Percentiles rank a stretch among this genome's conserved stretches.
These are phyloP conservation scores for Clarias fuscus DNA, from an alignment of 2,797 vertebrate genomes.

Conservation along the genomic window DNA sequence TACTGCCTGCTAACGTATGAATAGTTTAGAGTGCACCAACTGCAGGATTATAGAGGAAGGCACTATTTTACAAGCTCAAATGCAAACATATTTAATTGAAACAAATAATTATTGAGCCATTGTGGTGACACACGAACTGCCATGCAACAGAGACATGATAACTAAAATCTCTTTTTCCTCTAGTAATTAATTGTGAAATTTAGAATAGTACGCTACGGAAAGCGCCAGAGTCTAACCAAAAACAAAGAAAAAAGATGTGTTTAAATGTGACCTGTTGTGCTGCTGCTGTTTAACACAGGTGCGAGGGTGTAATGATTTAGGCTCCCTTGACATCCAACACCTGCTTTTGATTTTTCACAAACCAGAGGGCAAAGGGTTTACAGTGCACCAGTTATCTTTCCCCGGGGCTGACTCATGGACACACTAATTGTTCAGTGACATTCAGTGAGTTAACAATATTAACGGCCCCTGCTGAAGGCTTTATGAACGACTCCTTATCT, in stretches of 20 bases:
- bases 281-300: conserved; percentile 15
- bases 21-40: too few relatives aligned
- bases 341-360: conserved; percentile 26
- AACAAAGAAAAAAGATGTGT: neutral
- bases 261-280: neutral
- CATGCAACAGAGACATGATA: too few relatives aligned
- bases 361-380: conserved; percentile 24
- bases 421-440: conserved; percentile 39
- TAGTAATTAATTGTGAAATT: neutral
- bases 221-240: neutral
- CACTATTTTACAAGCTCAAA: too few relatives aligned
- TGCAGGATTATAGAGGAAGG: too few relatives aligned
- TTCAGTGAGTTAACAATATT: conserved; percentile 34
- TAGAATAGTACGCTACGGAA: neutral
- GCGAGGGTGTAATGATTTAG: neutral
- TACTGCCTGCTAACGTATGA: too few relatives aligned
- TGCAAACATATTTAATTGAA: too few relatives aligned
- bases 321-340: conserved; percentile 16
- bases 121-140: too few relatives aligned
- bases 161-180: too few relatives aligned
- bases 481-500: conserved; percentile 32
- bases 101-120: too few relatives aligned
- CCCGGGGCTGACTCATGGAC: conserved; percentile 45
- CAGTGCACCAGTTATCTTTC: conserved; percentile 40
- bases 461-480: conserved; percentile 12